These are phyloP conservation scores for Urophycis tenuis DNA, from an alignment of 2,797 vertebrate genomes.

Conservation along the genomic window DNA sequence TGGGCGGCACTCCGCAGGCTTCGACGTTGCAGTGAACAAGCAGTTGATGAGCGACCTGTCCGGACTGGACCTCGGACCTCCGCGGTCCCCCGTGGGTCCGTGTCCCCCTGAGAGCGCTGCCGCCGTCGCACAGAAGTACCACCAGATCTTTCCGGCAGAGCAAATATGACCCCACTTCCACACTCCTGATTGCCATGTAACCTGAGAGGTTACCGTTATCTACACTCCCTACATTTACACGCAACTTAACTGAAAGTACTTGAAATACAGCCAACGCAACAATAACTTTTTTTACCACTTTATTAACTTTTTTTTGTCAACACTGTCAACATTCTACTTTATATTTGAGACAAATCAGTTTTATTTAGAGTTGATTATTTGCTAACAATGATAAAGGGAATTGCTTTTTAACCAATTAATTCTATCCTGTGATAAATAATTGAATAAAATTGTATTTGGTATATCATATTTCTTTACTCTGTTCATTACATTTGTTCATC, in stretches of 20 bases:
- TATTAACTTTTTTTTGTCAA: background rate
- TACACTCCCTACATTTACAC: background rate
- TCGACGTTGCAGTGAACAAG: constrained; percentile 86
- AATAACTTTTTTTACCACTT: background rate
- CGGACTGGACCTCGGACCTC: constrained; percentile 83
- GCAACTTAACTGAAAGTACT: background rate
- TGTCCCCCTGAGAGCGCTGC: constrained; percentile 53
- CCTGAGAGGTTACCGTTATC: background rate
- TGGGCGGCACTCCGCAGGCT: constrained; percentile 56
- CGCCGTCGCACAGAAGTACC: constrained; percentile 66
- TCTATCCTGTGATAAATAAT: background rate
- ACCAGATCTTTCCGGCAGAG: constrained; percentile 48
- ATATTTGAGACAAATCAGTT: background rate
- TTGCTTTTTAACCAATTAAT: background rate
- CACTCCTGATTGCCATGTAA: background rate
- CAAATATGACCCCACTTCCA: background rate
- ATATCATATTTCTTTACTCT: background rate
- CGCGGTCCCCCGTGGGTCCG: constrained; percentile 76
- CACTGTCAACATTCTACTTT: background rate
- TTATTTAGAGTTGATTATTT: constrained; percentile 1
- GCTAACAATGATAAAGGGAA: constrained; percentile 17
- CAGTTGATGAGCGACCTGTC: constrained; percentile 82
- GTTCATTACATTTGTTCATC: background rate
- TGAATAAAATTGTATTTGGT: background rate
- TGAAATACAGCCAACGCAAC: background rate